Conservation (phyloP, 2,113 vertebrate species). For the Cheilinus undulatus region DNA sequence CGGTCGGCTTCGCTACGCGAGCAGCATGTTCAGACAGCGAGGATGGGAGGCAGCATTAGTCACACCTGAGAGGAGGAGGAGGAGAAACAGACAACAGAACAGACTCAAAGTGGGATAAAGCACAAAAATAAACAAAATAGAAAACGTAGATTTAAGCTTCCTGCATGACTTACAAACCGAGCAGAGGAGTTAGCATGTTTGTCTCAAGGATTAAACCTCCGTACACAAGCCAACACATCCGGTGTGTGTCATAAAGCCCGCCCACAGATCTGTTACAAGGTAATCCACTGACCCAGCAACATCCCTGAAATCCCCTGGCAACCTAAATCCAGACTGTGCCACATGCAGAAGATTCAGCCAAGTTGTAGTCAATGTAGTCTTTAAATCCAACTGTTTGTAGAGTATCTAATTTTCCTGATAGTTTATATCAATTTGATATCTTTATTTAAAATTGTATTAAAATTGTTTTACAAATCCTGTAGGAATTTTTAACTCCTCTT, state of each 20-base stretch:
- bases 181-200: constrained; percentile 47
- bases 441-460: too few species aligned
- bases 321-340: constrained; percentile 66
- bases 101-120: neutral
- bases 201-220: constrained; percentile 60
- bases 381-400: constrained; percentile 16
- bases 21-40: constrained; percentile 61
- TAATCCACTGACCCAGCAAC: constrained; percentile 75
- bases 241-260: constrained; percentile 38
- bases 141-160: constrained; percentile 11
- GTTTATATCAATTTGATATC: too few species aligned
- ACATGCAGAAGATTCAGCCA: constrained; percentile 37
- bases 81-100: neutral
- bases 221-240: constrained; percentile 44
- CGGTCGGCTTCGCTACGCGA: constrained; percentile 40
- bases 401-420: neutral
- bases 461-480: too few species aligned
- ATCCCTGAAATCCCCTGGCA: constrained; percentile 68
- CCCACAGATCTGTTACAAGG: constrained; percentile 72
- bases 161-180: constrained; percentile 13
- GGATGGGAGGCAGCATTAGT: constrained; percentile 31
- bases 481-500: too few species aligned
- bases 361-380: constrained; percentile 14
- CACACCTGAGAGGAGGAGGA: constrained; percentile 51
- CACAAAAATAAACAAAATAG: neutral